Evolutionary conservation across 2,113 vertebrate genomes (phyloP).

Genomic region (Trichechus manatus): DNA sequence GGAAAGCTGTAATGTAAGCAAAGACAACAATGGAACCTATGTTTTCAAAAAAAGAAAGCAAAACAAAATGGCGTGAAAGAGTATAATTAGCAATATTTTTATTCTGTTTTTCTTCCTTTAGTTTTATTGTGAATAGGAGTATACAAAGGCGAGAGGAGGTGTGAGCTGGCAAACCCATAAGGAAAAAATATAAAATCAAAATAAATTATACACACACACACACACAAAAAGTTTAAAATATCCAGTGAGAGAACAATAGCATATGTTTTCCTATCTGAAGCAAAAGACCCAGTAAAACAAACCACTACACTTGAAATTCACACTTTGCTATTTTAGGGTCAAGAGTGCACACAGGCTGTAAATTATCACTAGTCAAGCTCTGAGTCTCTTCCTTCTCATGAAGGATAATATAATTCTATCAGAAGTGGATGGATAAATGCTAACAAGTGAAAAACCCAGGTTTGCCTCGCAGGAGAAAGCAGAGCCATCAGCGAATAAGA

Average conservation of each 20-base stretch:
- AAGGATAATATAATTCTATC: background rate
- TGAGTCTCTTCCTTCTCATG: background rate
- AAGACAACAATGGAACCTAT: background rate
- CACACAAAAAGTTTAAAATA: background rate
- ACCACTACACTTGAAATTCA: background rate
- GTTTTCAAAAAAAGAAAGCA: background rate
- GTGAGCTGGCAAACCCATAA: background rate
- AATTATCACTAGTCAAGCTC: background rate
- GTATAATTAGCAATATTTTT: background rate
- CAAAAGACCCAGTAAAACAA: background rate
- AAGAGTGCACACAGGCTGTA: background rate
- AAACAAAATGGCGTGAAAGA: background rate
- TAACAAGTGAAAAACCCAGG: background rate
- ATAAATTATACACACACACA: background rate
- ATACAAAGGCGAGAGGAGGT: background rate
- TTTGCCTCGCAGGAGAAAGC: background rate
- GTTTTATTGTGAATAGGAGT: background rate
- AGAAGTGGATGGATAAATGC: too few relatives aligned
- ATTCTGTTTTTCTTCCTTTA: background rate
- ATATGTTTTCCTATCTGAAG: background rate
- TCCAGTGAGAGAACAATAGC: background rate
- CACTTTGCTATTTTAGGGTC: background rate
- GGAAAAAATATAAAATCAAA: background rate
- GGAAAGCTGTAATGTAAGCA: too few relatives aligned
- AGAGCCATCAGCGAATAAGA: fast-evolving